Percentiles rank a stretch among this genome's conserved stretches.
phyloP scores from a whole-genome alignment of 2,113 vertebrate genomes.

The Onychostruthus taczanowskii region DNA sequence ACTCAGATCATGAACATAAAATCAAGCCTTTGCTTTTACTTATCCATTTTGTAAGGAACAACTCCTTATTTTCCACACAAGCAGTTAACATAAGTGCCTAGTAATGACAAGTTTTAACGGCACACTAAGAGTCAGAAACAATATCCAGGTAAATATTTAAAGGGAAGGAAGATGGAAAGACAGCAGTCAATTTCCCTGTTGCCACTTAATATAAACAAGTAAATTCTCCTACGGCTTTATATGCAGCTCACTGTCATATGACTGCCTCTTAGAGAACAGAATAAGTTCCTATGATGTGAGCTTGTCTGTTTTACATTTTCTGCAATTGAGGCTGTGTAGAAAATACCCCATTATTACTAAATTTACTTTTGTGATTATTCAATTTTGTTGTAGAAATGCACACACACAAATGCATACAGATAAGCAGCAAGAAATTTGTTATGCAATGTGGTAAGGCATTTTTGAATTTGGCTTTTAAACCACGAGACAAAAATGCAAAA shows the following conservation, averaged over 20 bases:
- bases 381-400: background rate
- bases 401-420: background rate
- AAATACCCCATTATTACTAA: background rate
- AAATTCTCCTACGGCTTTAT: background rate
- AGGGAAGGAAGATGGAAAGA: background rate
- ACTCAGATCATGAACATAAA: background rate
- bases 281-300: background rate
- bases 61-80: background rate
- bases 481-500: conserved; percentile 63
- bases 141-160: background rate
- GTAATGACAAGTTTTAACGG: background rate
- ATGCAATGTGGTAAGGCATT: conserved; percentile 8
- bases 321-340: background rate
- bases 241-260: background rate
- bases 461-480: conserved; percentile 16
- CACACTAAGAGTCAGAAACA: background rate
- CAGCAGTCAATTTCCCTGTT: background rate
- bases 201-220: background rate
- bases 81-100: background rate
- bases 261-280: background rate
- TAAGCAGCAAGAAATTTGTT: conserved; percentile 19
- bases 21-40: background rate
- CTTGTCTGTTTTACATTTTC: conserved; percentile 1
- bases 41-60: background rate
- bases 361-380: conserved; percentile 19